A percentile compares a stretch with the other conserved stretches of the same genome.
These are phyloP conservation scores for Capricornis sumatraensis DNA, from an alignment of 2,113 vertebrate genomes.

Conservation along the genomic window DNA sequence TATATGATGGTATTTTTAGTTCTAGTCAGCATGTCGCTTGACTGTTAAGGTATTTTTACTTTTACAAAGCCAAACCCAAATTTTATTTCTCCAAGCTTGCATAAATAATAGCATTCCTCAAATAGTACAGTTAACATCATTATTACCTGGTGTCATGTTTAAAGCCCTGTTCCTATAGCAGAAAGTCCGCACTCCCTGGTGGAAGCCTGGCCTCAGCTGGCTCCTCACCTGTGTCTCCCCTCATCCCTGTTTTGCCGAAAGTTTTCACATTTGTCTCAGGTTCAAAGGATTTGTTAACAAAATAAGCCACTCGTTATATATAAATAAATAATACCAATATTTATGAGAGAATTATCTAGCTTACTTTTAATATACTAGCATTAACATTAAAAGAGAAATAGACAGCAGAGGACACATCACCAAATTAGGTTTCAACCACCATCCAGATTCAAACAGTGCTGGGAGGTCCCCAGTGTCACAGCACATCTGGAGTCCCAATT, in stretches of 20 bases:
- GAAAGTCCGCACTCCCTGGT: not conserved
- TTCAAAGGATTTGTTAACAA: not conserved
- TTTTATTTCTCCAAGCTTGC: not conserved
- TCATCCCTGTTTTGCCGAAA: not conserved
- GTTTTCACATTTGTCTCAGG: not conserved
- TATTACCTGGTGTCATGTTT: not conserved
- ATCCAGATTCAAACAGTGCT: not conserved
- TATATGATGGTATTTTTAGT: not conserved
- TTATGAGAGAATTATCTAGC: not conserved
- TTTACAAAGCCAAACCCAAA: not conserved
- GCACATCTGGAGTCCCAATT: not conserved
- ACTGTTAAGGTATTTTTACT: not conserved
- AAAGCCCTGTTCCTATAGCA: not conserved
- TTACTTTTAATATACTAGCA: not conserved
- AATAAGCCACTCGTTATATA: not conserved
- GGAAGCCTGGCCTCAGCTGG: not conserved
- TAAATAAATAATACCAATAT: not conserved
- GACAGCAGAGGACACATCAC: not conserved
- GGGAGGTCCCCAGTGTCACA: rapidly evolving
- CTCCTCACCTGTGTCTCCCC: not conserved
- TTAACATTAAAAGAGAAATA: not conserved
- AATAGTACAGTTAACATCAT: not conserved
- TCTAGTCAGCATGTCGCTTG: not conserved
- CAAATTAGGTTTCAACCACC: not conserved
- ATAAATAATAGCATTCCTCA: not conserved